Evolutionary conservation across 2,113 vertebrate genomes (phyloP).

Genomic region (Rousettus leschenaultii): DNA sequence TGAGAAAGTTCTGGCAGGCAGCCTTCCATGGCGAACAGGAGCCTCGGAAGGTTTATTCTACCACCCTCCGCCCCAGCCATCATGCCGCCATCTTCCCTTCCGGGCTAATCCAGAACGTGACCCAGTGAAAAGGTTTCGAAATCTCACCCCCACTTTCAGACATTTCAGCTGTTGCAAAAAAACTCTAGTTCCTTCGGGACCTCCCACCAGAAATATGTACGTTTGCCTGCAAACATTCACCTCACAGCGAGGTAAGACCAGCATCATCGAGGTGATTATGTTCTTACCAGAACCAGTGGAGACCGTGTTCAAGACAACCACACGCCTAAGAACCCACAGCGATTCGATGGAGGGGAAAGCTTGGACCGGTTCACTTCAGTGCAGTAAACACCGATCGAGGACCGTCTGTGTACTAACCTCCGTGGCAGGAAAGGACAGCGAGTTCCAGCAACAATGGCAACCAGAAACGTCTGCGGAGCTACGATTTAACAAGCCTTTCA

Average conservation of each 20-base stretch:
- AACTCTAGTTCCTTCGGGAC: neutral
- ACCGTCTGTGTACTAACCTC: neutral
- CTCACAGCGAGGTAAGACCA: neutral
- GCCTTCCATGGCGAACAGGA: neutral
- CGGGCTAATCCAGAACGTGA: constrained; percentile 61
- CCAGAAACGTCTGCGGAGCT: neutral
- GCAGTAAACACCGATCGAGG: rapidly evolving
- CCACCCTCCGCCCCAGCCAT: constrained; percentile 41
- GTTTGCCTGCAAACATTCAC: neutral
- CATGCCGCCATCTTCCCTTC: constrained; percentile 20
- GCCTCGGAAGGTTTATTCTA: neutral
- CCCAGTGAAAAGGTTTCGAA: constrained; percentile 24
- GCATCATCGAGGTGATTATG: neutral
- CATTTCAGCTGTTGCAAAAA: neutral
- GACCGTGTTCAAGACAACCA: neutral
- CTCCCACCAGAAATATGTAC: neutral
- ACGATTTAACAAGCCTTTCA: neutral
- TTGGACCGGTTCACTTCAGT: neutral
- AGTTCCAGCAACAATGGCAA: neutral
- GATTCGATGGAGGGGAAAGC: neutral
- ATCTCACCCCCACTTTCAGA: neutral
- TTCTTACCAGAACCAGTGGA: neutral
- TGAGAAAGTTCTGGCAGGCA: constrained; percentile 2
- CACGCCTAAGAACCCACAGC: rapidly evolving
- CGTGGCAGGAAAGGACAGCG: rapidly evolving